Base-by-base conservation (phyloP, 2,113 vertebrate species). In the Corythoichthys intestinalis region DNA sequence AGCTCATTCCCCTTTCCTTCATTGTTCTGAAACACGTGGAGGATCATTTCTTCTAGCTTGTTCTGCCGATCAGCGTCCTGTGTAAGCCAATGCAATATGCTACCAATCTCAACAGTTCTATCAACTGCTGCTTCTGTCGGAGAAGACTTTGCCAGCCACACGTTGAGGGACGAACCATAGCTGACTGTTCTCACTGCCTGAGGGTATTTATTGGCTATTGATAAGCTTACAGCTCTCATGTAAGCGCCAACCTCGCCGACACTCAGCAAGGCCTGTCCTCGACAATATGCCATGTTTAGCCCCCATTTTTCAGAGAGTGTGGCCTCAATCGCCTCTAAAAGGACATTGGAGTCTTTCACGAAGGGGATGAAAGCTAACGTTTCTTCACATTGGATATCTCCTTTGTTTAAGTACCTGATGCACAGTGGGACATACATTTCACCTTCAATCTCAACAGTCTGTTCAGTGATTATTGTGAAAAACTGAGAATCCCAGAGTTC, bases 261-360 rank as follows among this genome's bases (percentile, higher is more conserved):
- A 74, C 87, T 89, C 61, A 90, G 64, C 56, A 80, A 71, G 35
- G 88, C 85, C 77, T 91, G 91, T 11, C 92, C 92, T 74, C 92
- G 84, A 66, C 92, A 93, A 35, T 84, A 87, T 63, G 86, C 90
- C 91, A 93, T 91, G 75, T 92, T 90, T 14, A 93, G 86, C 6
- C 92, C 92, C 90, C 91, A 93, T 58, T 93, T 93, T 70, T 93
- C 90, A 37, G 92, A 89, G 53, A 93, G 83, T 1, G 80, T 75
- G 0, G 77, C 83, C 65, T 90, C 90, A 41, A 93, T 74, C 6
- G 82, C 50, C 1, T 91, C 90, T 0, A 83, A 65, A n/a, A 92
- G 89, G 15, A 69, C 63, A 34, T 11, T 49, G 1, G 84, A 56
- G 75, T 91, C 87, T 57, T 83, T 71, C 2, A 10, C 28, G 17